phyloP scores from a whole-genome alignment of 2,797 vertebrate species.

The Bucorvus abyssinicus region DNA sequence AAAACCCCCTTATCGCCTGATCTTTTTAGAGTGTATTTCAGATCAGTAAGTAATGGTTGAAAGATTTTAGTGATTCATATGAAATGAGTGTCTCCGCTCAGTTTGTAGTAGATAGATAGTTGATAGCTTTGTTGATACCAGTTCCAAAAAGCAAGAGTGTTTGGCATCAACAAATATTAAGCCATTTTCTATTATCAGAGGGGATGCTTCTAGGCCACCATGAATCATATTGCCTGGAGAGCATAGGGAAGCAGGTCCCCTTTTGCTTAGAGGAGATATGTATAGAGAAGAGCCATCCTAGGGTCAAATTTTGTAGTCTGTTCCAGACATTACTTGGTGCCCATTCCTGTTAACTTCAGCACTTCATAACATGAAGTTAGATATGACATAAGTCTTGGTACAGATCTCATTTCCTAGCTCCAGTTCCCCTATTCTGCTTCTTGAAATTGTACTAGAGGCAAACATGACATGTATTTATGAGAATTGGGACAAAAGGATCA shows the following conservation, averaged over 20 bases:
- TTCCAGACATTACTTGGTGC: not conserved
- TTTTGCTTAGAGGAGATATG: not conserved
- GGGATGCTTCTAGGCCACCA: not conserved
- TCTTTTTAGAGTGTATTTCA: not conserved
- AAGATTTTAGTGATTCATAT: not conserved
- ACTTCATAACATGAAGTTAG: not conserved
- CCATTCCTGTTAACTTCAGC: not conserved
- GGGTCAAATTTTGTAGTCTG: not conserved
- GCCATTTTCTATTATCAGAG: not conserved
- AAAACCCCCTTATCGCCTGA: not conserved
- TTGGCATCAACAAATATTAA: not conserved
- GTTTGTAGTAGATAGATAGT: not conserved
- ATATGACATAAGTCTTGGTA: not conserved
- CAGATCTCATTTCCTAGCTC: not conserved
- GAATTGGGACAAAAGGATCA: not conserved
- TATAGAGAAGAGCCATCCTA: not conserved
- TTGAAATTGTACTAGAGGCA: not conserved
- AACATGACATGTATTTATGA: not conserved
- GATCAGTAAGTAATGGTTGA: not conserved
- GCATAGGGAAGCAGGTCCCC: not conserved
- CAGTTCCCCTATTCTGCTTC: not conserved
- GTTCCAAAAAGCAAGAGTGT: not conserved
- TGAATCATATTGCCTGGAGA: not conserved
- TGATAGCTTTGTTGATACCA: not conserved
- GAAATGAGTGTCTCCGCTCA: not conserved